Conservation (phyloP, 2,888 invertebrate genomes). For the Linyphia triangularis region DNA sequence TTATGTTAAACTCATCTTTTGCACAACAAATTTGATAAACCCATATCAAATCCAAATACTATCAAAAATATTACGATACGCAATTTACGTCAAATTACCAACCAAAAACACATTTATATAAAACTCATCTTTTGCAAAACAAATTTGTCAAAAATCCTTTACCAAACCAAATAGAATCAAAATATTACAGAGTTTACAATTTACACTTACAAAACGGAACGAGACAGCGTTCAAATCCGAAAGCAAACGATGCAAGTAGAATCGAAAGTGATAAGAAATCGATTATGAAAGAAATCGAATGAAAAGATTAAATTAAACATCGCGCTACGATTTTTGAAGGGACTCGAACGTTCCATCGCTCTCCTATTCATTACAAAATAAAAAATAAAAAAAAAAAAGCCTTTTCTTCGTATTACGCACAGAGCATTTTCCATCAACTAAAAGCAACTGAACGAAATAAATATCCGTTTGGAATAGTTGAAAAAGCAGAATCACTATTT, state of each 20-base stretch:
- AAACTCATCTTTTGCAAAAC: no score
- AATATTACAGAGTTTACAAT: no score
- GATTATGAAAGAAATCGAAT: slow-evolving; percentile 17
- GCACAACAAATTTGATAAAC: no score
- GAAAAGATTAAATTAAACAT: slow-evolving; percentile 34
- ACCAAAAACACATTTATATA: no score
- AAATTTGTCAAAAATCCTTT: no score
- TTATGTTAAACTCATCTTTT: no score
- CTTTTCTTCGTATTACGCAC: slow-evolving; percentile 26
- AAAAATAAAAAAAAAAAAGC: slow-evolving; percentile 12
- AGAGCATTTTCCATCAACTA: slow-evolving; percentile 63
- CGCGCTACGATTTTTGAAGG: neutral
- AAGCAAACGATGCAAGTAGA: neutral
- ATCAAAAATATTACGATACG: no score
- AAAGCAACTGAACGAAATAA: slow-evolving; percentile 69
- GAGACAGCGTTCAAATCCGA: neutral
- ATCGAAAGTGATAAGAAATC: slow-evolving; percentile 22
- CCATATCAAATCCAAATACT: no score
- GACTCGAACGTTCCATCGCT: neutral
- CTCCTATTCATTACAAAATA: slow-evolving; percentile 42
- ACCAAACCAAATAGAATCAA: no score
- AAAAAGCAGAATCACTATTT: slow-evolving; percentile 62
- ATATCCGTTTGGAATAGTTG: slow-evolving; percentile 51
- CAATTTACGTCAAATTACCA: no score
- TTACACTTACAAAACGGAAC: no score